These are phyloP conservation scores for Epiblema foenella DNA, from an alignment of 2,888 invertebrate genomes.

Conservation along the genomic window DNA sequence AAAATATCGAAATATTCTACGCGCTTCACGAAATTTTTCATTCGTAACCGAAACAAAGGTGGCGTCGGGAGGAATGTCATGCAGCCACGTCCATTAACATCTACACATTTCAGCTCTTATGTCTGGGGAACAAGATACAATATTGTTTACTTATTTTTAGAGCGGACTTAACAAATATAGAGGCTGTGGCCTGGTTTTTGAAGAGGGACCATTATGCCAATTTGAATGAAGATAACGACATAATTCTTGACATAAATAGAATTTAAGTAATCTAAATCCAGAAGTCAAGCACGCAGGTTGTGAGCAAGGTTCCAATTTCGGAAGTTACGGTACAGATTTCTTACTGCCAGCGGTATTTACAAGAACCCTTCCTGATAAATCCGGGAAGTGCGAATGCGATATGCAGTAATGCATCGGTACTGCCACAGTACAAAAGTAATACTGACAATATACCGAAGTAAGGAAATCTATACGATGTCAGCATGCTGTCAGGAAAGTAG, in stretches of 20 bases:
- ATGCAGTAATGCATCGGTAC: too few species aligned
- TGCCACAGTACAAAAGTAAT: too few species aligned
- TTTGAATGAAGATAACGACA: constrained; percentile 9
- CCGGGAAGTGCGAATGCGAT: too few species aligned
- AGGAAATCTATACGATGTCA: too few species aligned
- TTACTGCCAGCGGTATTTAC: too few species aligned
- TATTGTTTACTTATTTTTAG: neutral
- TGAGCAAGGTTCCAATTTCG: neutral
- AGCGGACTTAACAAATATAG: neutral
- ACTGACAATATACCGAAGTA: too few species aligned
- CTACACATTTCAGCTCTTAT: neutral
- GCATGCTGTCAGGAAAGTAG: neutral
- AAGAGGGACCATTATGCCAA: constrained; percentile 12
- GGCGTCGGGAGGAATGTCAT: constrained; percentile 21
- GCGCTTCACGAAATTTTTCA: constrained; percentile 28
- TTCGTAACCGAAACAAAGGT: constrained; percentile 33
- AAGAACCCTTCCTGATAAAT: too few species aligned
- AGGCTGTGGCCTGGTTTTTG: constrained; percentile 32
- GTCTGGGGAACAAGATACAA: neutral
- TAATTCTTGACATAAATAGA: neutral
- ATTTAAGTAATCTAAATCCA: neutral
- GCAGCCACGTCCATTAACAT: neutral
- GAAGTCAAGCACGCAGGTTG: neutral
- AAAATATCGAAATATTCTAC: constrained; percentile 24
- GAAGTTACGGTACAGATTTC: too few species aligned